Percentiles rank a stretch among this genome's conserved stretches.
phyloP scores from a whole-genome alignment of 2,797 vertebrate species.

The Sebastes steindachneri region DNA sequence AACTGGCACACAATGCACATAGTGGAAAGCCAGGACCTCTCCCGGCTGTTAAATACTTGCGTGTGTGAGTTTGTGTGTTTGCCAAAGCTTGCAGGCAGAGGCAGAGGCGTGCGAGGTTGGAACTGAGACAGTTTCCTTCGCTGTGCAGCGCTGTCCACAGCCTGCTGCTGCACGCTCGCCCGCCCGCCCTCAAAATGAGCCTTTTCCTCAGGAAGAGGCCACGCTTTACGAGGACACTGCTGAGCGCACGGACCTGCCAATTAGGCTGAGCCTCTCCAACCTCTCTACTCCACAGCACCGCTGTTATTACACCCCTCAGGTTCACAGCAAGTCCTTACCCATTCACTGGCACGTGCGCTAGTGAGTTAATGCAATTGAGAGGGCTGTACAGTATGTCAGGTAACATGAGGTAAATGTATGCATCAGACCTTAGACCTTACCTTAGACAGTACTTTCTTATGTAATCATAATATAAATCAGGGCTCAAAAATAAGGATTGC shows the following conservation, averaged over 20 bases:
- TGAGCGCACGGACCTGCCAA: conserved; percentile 47
- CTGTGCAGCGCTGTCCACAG: conserved; percentile 13
- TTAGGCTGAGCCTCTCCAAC: conserved; percentile 43
- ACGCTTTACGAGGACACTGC: conserved; percentile 38
- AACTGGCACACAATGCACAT: conserved; percentile 17
- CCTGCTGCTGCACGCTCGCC: conserved; percentile 28
- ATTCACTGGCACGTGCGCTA: not conserved
- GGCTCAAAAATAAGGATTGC: no score
- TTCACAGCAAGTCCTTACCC: conserved; percentile 13
- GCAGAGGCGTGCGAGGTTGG: conserved; percentile 20
- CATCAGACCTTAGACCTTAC: not conserved
- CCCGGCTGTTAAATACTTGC: conserved; percentile 7
- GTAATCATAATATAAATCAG: no score
- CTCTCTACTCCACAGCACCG: conserved; percentile 3
- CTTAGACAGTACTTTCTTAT: not conserved
- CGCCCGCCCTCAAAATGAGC: conserved; percentile 32
- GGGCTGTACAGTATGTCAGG: not conserved
- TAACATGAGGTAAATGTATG: not conserved
- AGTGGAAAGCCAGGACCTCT: not conserved
- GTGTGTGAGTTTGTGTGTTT: not conserved
- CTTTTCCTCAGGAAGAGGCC: conserved; percentile 49
- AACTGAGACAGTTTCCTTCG: conserved; percentile 9
- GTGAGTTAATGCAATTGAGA: not conserved
- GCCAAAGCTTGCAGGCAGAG: conserved; percentile 20
- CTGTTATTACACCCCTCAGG: conserved; percentile 42